Conservation (phyloP, 2,888 invertebrate species). For the Tetragonula carbonaria region DNA sequence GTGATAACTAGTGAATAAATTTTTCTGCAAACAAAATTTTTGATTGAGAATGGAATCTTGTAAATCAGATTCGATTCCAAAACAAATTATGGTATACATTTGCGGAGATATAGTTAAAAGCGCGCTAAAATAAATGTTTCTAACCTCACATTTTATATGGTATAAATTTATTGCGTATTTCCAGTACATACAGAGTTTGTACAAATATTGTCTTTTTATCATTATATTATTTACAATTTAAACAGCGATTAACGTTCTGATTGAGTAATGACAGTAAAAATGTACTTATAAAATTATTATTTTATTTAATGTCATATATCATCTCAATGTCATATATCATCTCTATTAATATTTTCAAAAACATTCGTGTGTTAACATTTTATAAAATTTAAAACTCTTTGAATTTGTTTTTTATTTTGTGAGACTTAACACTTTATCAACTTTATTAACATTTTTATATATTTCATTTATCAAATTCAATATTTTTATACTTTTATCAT, state of each 20-base stretch:
- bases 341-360: too few relatives aligned
- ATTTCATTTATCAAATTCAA: neutral
- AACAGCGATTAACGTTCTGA: neutral
- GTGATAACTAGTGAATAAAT: too few relatives aligned
- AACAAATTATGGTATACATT: slow-evolving; percentile 96
- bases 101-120: slow-evolving; percentile 90
- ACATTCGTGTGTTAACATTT: neutral
- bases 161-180: neutral
- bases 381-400: neutral
- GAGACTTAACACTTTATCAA: neutral
- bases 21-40: neutral
- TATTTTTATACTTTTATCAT: neutral
- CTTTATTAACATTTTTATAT: neutral
- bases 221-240: neutral
- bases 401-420: neutral
- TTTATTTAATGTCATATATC: neutral
- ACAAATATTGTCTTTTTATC: neutral
- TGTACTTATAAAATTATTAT: neutral
- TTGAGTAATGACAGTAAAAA: neutral
- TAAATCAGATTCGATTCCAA: slow-evolving; percentile 86
- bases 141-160: slow-evolving; percentile 60
- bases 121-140: neutral
- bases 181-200: neutral
- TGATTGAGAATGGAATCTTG: slow-evolving; percentile 55
- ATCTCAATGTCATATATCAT: neutral